phyloP scores from a whole-genome alignment of 2,888 invertebrate genomes.

The Nemotelus pantherinus region DNA sequence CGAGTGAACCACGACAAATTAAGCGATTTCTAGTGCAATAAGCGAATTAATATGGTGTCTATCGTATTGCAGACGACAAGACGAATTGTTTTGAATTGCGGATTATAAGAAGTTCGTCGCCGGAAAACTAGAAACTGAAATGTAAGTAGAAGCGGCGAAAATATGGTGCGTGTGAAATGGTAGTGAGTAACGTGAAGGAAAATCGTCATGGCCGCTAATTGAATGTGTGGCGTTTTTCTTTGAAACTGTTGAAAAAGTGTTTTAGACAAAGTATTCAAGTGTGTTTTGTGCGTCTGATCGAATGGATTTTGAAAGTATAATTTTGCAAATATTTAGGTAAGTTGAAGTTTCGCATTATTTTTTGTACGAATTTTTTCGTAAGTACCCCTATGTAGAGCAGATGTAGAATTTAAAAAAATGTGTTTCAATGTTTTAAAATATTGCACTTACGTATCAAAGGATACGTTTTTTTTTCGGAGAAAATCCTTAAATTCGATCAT shows the following conservation, averaged over 20 bases:
- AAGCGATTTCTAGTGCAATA: not conserved
- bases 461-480: too few relatives aligned
- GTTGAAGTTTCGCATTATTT: not conserved
- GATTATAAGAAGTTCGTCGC: not conserved
- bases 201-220: conserved; percentile 31
- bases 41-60: too few relatives aligned
- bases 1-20: conserved; percentile 11
- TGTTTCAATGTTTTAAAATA: too few relatives aligned
- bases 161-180: not conserved
- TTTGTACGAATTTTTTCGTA: not conserved
- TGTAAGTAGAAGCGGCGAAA: conserved; percentile 24
- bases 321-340: too few relatives aligned
- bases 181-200: not conserved
- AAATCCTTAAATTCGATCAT: too few relatives aligned
- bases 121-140: conserved; percentile 11
- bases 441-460: too few relatives aligned
- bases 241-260: not conserved
- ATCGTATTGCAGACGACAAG: not conserved
- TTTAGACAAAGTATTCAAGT: not conserved
- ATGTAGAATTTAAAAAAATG: too few relatives aligned
- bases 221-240: conserved; percentile 25
- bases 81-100: not conserved
- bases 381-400: too few relatives aligned
- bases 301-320: too few relatives aligned
- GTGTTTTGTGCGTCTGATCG: not conserved